A percentile compares a stretch with the other conserved stretches of the same genome.
phyloP scores from a whole-genome alignment of 2,113 vertebrate species.

The Sinocyclocheilus grahami region DNA sequence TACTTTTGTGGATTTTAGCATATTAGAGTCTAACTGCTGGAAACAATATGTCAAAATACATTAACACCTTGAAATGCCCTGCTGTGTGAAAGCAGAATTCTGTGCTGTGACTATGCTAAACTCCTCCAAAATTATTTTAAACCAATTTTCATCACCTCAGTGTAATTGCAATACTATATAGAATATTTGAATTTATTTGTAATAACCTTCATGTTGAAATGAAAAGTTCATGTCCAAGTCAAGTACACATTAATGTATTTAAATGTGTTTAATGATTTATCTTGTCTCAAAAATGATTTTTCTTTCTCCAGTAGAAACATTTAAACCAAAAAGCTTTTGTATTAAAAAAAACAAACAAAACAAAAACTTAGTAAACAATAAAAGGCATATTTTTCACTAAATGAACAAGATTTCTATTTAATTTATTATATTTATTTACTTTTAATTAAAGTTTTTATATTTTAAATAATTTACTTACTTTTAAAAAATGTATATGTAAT shows the following conservation, averaged over 20 bases:
- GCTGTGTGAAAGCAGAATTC: not conserved
- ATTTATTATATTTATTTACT: too few species aligned
- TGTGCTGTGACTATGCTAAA: not conserved
- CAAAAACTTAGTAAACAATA: too few species aligned
- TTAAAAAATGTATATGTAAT: too few species aligned
- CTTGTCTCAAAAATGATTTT: too few species aligned
- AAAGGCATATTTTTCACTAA: too few species aligned
- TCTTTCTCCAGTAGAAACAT: too few species aligned
- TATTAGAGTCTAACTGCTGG: not conserved
- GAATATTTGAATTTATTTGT: not conserved
- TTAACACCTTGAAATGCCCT: not conserved
- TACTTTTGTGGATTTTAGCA: not conserved
- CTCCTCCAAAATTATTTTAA: not conserved
- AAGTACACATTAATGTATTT: not conserved
- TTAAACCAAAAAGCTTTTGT: too few species aligned
- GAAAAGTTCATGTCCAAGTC: not conserved
- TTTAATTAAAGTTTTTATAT: too few species aligned
- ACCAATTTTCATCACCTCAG: not conserved
- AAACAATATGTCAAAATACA: constrained; percentile 1
- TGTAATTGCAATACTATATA: not conserved
- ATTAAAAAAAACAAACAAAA: too few species aligned
- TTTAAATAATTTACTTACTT: too few species aligned
- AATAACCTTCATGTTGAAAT: not conserved
- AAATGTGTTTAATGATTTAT: too few species aligned
- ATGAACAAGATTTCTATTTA: too few species aligned